Conservation (phyloP, 2,113 vertebrate genomes). For the Limanda limanda region DNA sequence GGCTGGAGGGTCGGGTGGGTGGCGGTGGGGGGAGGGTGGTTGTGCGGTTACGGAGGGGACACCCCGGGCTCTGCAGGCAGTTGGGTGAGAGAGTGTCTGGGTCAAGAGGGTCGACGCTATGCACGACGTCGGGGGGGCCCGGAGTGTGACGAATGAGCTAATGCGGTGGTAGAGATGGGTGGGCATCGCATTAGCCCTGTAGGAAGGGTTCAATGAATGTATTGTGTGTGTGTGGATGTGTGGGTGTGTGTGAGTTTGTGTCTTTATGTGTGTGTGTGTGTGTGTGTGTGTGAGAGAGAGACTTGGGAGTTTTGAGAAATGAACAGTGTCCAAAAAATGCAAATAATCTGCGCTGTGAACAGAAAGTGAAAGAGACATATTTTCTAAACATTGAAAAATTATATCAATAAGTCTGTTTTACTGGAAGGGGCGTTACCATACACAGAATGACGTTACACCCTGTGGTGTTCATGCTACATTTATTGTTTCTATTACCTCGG, state of each 20-base stretch:
- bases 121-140: conserved; percentile 27
- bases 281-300: not conserved
- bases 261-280: not conserved
- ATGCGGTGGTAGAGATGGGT: conserved; percentile 41
- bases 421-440: not conserved
- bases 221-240: not conserved
- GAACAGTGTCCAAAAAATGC: not conserved
- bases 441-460: not conserved
- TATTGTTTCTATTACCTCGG: too few relatives aligned
- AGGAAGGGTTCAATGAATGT: conserved; percentile 20
- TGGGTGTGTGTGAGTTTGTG: not conserved
- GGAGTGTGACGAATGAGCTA: conserved; percentile 53
- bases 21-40: conserved; percentile 31
- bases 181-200: conserved; percentile 19
- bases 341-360: not conserved
- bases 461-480: not conserved
- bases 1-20: not conserved
- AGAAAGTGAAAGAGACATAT: not conserved
- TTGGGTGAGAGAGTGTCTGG: conserved; percentile 64
- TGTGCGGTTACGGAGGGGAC: conserved; percentile 47
- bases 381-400: not conserved
- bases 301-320: not conserved
- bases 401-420: not conserved
- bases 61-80: conserved; percentile 48
- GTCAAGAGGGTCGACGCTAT: conserved; percentile 49